Conservation (phyloP, 2,113 vertebrate species). For the Gallinago undulata region DNA sequence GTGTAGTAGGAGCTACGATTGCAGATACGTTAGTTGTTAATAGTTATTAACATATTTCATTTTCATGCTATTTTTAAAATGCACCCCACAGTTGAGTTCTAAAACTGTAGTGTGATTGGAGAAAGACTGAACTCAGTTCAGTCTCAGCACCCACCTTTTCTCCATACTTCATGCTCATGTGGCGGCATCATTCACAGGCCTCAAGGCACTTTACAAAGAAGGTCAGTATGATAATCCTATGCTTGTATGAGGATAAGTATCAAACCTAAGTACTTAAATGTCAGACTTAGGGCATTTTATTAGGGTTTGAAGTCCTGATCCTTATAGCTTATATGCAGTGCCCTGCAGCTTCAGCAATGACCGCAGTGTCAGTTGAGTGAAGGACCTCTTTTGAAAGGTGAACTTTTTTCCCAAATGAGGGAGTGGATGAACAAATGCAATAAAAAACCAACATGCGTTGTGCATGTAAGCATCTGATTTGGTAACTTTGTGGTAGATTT, state of each 20-base stretch:
- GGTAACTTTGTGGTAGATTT: not conserved
- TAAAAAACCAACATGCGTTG: not conserved
- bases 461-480: not conserved
- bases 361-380: not conserved
- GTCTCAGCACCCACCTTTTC: not conserved
- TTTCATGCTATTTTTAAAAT: not conserved
- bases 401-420: not conserved
- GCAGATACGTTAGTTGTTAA: not conserved
- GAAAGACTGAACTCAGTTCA: not conserved
- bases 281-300: not conserved
- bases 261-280: not conserved
- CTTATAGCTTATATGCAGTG: not conserved
- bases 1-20: not conserved
- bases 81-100: not conserved
- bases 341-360: not conserved
- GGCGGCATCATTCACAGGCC: not conserved
- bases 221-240: not conserved
- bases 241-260: not conserved
- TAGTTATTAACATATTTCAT: not conserved
- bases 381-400: not conserved
- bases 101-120: not conserved
- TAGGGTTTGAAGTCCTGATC: not conserved
- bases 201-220: not conserved
- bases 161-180: not conserved
- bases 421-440: not conserved